Base-by-base conservation (phyloP, 2,113 vertebrate species). In the Xenopus laevis region DNA sequence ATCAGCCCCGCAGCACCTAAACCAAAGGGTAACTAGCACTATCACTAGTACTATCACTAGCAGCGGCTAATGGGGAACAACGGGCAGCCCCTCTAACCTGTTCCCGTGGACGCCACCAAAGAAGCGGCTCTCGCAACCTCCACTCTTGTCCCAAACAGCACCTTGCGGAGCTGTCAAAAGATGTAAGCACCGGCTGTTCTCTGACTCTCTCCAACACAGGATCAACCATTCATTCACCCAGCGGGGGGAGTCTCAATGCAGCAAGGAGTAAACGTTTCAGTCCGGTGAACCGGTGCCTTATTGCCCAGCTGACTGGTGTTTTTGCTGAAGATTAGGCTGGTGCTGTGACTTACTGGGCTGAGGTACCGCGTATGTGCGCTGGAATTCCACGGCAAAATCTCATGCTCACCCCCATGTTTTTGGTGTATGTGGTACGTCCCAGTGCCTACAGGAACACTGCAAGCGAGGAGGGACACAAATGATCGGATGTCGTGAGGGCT, bases 391-490 rank as follows among this genome's bases (percentile, higher is more conserved):
- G 8, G 17, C n/a, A 61, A 20, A 4, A 53, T 0, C 8, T 16
- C 7, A 9, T 16, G 52, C 46, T n/a, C 67, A 44, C 74, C 21
- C 17, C 50, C 40, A 21, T 45, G n/a, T 47, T 21, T n/a, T 17
- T 30, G 17, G 27, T 15, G 60, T 67, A 57, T 8, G n/a, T 77
- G 74, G 74, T 63, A 63, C 50, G 21, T 44, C 46, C 74, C 60
- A 18, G 33, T 67, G 33, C 59, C 63, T 27, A 67, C 67, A 46
- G 59, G 50, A 69, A 64, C 74, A 77, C 66, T 70, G 74, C 74
- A 77, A 69, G 74, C 74, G 74, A 69, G 67, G 74, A 70, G 74
- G 67, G 74, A 63, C 74, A 77, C 9, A 77, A 70, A 77, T 52
- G 10, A 40, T 68, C 65, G 61, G 55, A 30, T 67, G 72, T 46